These are phyloP conservation scores for Tinea pellionella DNA, from an alignment of 2,888 invertebrate genomes.

Conservation along the genomic window DNA sequence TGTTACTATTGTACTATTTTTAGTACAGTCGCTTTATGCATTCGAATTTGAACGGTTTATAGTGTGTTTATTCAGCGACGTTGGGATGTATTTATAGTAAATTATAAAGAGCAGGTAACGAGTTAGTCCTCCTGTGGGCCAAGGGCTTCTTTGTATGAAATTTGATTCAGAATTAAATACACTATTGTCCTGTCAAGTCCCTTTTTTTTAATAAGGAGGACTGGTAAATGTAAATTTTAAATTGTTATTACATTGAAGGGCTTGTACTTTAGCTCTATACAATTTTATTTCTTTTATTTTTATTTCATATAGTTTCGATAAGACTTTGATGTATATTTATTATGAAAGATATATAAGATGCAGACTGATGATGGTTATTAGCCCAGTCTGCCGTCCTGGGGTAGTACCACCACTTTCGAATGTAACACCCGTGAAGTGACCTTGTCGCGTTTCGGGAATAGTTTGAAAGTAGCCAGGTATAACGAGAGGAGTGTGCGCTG, in stretches of 20 bases:
- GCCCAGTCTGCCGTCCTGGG: too few relatives aligned
- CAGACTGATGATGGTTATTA: too few relatives aligned
- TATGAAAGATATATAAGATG: too few relatives aligned
- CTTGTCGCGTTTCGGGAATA: too few relatives aligned
- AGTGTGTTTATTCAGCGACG: slow-evolving; percentile 55
- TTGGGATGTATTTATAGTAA: slow-evolving; percentile 59
- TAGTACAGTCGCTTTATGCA: background rate
- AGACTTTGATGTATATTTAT: too few relatives aligned
- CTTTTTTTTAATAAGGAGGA: background rate
- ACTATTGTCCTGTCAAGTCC: slow-evolving; percentile 10
- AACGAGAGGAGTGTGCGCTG: too few relatives aligned
- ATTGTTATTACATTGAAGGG: background rate
- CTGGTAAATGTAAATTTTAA: background rate
- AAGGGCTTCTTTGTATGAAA: slow-evolving; percentile 35
- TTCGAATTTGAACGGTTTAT: slow-evolving; percentile 23
- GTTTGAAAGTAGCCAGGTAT: too few relatives aligned
- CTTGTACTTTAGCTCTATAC: too few relatives aligned
- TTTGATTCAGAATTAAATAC: background rate
- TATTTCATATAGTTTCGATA: too few relatives aligned
- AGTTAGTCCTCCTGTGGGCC: slow-evolving; percentile 32
- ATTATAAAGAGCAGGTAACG: slow-evolving; percentile 52
- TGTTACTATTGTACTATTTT: slow-evolving; percentile 12
- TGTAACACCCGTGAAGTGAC: too few relatives aligned
- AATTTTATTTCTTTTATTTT: too few relatives aligned
- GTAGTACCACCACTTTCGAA: too few relatives aligned